Evolutionary conservation across 2,888 invertebrate species (phyloP).

Genomic region (Leucophora obtusa): DNA sequence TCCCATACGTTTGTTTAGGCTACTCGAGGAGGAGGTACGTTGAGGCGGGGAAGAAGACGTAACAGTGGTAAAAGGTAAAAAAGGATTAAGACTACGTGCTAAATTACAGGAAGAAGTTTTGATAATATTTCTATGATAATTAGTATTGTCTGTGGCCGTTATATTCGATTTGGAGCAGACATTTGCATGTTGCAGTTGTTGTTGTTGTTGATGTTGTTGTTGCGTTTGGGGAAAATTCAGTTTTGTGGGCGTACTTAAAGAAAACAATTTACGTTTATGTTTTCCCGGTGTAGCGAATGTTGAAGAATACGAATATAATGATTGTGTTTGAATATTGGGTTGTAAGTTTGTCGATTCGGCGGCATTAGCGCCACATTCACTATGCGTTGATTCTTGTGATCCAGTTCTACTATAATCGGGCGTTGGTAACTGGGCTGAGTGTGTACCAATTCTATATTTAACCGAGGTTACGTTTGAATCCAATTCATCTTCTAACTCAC

Average conservation of each 20-base stretch:
- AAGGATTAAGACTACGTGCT: slow-evolving; percentile 75
- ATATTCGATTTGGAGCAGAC: background rate
- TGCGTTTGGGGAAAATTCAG: slow-evolving; percentile 67
- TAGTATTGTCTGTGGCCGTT: slow-evolving; percentile 47
- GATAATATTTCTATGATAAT: slow-evolving; percentile 61
- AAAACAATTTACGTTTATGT: slow-evolving; percentile 75
- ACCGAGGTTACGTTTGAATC: slow-evolving; percentile 72
- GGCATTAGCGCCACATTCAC: slow-evolving; percentile 68
- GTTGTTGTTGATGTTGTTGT: slow-evolving; percentile 15
- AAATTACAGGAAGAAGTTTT: slow-evolving; percentile 68
- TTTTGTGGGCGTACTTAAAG: slow-evolving; percentile 73
- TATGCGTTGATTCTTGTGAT: slow-evolving; percentile 73
- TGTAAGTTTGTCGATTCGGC: slow-evolving; percentile 6
- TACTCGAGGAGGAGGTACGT: slow-evolving; percentile 65
- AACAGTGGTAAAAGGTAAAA: slow-evolving; percentile 68
- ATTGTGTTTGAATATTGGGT: slow-evolving; percentile 11
- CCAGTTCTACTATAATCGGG: slow-evolving; percentile 73
- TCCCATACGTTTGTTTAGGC: slow-evolving; percentile 65
- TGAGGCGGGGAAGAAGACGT: slow-evolving; percentile 57
- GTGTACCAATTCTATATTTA: slow-evolving; percentile 68
- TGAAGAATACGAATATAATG: slow-evolving; percentile 11
- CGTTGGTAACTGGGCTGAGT: slow-evolving; percentile 72
- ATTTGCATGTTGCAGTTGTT: slow-evolving; percentile 13
- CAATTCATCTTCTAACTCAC: slow-evolving; percentile 67
- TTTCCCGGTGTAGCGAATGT: slow-evolving; percentile 72